These are phyloP conservation scores for Paralichthys olivaceus DNA, from an alignment of 2,113 vertebrate genomes.

Conservation along the genomic window DNA sequence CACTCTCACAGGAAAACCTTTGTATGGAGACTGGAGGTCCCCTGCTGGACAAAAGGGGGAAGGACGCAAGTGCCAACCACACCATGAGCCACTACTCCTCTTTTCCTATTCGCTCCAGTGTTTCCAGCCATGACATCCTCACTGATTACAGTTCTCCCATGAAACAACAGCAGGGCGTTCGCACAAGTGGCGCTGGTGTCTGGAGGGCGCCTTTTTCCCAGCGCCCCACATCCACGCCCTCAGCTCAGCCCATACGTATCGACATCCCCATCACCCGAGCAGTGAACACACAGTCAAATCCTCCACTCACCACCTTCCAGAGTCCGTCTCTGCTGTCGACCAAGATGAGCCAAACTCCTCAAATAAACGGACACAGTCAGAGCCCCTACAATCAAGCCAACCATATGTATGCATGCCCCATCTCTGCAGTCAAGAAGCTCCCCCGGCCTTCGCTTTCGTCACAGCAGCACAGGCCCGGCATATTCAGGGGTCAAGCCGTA, in stretches of 20 bases:
- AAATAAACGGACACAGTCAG: constrained; percentile 15
- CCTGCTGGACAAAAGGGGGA: constrained; percentile 79
- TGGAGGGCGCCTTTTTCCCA: constrained; percentile 88
- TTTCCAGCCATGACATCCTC: constrained; percentile 86
- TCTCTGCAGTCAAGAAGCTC: constrained; percentile 68
- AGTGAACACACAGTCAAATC: constrained; percentile 70
- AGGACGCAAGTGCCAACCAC: constrained; percentile 68
- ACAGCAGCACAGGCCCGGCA: constrained; percentile 61
- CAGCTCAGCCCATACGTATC: constrained; percentile 86
- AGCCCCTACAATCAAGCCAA: neutral
- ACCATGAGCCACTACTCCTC: constrained; percentile 73
- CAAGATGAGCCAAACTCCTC: constrained; percentile 16
- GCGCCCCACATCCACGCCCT: constrained; percentile 74
- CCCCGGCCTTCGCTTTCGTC: constrained; percentile 49
- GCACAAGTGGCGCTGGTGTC: constrained; percentile 84
- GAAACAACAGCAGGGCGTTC: constrained; percentile 73
- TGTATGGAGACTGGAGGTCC: constrained; percentile 77
- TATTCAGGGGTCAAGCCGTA: constrained; percentile 63
- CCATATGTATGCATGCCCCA: constrained; percentile 12
- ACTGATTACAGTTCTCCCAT: constrained; percentile 79
- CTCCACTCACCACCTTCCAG: constrained; percentile 69
- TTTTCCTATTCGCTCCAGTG: constrained; percentile 85
- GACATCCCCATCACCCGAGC: constrained; percentile 86
- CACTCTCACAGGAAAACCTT: constrained; percentile 90
- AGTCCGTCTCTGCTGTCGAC: neutral